Evolutionary conservation across 1,140 invertebrate genomes (phyloP).

Genomic region (Drosophila albomicans): DNA sequence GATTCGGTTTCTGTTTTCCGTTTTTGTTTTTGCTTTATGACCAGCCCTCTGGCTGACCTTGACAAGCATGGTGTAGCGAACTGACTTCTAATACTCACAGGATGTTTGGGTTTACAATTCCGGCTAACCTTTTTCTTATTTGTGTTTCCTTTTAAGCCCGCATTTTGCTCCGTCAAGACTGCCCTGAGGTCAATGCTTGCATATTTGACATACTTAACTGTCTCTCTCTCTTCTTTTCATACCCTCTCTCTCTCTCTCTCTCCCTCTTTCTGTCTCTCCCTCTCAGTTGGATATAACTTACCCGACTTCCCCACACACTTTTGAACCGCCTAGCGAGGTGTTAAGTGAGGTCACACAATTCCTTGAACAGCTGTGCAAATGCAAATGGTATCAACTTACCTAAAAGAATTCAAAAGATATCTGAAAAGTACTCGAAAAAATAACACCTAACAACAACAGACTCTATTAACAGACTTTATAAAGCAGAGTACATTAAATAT

Average conservation of each 20-base stretch:
- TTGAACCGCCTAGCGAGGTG: conserved; percentile 42
- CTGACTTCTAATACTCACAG: conserved; percentile 30
- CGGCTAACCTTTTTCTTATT: conserved; percentile 41
- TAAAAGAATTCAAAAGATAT: neutral
- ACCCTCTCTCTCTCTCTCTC: neutral
- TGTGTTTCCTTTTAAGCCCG: conserved; percentile 34
- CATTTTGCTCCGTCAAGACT: conserved; percentile 31
- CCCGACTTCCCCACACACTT: conserved; percentile 5
- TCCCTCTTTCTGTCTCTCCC: neutral
- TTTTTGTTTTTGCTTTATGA: conserved; percentile 45
- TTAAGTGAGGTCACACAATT: conserved; percentile 44
- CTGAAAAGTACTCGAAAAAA: neutral
- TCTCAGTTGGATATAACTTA: conserved; percentile 13
- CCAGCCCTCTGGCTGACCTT: conserved; percentile 54
- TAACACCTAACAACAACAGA: too few relatives aligned
- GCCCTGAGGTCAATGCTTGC: conserved; percentile 35
- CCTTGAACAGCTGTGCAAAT: conserved; percentile 49
- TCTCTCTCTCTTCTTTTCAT: neutral
- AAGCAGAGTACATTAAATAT: too few relatives aligned
- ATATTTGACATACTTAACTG: conserved; percentile 26
- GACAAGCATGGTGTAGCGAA: conserved; percentile 24
- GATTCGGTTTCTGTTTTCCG: conserved; percentile 33
- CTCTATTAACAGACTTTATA: too few relatives aligned
- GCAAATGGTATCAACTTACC: conserved; percentile 16
- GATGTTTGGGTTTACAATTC: conserved; percentile 47